phyloP scores from a whole-genome alignment of 2,113 vertebrate genomes.

The Xiphorhynchus elegans region DNA sequence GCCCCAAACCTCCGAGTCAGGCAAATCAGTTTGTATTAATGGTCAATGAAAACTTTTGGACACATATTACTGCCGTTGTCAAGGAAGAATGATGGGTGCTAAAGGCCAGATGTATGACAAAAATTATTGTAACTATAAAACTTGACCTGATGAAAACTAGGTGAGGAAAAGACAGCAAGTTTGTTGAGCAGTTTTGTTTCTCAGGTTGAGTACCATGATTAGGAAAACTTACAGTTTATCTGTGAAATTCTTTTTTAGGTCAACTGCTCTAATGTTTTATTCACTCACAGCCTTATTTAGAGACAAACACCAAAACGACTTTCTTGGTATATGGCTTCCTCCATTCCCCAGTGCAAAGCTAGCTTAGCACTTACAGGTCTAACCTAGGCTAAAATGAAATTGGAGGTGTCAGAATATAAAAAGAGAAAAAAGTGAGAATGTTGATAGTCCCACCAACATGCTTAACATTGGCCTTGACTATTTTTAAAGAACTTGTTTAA shows the following conservation, averaged over 20 bases:
- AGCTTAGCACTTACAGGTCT: neutral
- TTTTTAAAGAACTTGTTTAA: constrained; percentile 64
- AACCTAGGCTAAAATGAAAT: neutral
- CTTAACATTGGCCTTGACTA: constrained; percentile 16
- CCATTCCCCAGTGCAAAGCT: neutral
- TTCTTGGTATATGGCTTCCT: neutral
- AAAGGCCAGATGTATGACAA: neutral
- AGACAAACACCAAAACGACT: neutral
- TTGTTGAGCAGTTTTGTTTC: neutral
- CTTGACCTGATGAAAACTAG: neutral
- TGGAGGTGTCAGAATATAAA: neutral
- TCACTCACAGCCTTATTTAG: neutral
- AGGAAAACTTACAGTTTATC: neutral
- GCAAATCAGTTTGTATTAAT: neutral
- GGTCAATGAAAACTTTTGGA: neutral
- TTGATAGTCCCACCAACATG: neutral
- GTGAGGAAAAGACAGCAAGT: neutral
- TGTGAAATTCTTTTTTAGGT: neutral
- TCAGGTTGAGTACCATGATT: neutral
- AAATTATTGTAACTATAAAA: neutral
- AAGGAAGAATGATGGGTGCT: neutral
- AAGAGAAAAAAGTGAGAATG: neutral
- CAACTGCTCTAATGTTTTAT: neutral
- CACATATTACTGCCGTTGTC: neutral
- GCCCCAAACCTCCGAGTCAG: neutral